Conservation (phyloP, 2,113 vertebrate species). For the Ailurus styani region DNA sequence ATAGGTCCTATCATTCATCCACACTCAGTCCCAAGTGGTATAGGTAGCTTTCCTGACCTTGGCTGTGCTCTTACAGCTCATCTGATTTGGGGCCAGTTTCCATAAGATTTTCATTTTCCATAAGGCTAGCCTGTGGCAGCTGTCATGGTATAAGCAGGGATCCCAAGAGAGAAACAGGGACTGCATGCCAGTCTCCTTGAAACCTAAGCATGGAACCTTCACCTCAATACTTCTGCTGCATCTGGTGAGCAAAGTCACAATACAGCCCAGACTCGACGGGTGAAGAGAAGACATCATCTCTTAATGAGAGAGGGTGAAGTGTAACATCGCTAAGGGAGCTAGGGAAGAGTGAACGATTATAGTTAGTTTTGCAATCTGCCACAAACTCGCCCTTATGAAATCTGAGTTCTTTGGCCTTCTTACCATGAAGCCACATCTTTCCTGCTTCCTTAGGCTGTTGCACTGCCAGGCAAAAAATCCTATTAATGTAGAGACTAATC, state of each 20-base stretch:
- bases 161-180: neutral
- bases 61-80: accelerated
- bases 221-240: too few species aligned
- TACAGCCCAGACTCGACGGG: accelerated
- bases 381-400: accelerated
- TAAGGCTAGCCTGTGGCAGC: accelerated
- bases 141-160: accelerated
- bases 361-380: accelerated
- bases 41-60: accelerated
- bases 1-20: neutral
- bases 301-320: accelerated
- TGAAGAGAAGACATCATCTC: neutral
- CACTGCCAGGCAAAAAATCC: accelerated
- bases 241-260: accelerated
- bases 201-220: accelerated
- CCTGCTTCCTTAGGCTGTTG: neutral
- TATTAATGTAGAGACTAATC: neutral
- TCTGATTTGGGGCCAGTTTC: neutral
- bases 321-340: accelerated
- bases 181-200: accelerated
- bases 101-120: neutral
- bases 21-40: neutral
- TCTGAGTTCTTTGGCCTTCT: neutral
- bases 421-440: accelerated
- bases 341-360: too few species aligned